phyloP scores from a whole-genome alignment of 2,888 invertebrate species.

The Standfussiana lucernea region DNA sequence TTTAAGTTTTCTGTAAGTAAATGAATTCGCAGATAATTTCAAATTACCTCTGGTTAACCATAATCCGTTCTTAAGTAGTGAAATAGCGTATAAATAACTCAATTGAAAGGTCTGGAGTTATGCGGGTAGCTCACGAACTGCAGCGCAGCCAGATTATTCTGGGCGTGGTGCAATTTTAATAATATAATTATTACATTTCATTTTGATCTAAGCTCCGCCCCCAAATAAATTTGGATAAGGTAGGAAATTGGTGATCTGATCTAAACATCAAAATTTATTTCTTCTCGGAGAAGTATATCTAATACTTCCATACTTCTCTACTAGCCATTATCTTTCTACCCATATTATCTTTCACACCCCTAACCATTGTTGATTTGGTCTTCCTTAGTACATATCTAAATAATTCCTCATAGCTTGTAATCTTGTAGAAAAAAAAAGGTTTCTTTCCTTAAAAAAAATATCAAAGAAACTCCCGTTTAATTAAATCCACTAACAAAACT shows the following conservation, averaged over 20 bases:
- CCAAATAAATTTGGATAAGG: neutral
- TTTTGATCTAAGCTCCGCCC: neutral
- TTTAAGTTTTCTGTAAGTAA: conserved; percentile 8
- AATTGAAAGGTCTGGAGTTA: conserved; percentile 80
- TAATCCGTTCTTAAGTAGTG: conserved; percentile 77
- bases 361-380: neutral
- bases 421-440: neutral
- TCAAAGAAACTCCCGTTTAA: neutral
- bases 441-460: neutral
- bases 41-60: conserved; percentile 71
- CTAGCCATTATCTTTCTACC: neutral
- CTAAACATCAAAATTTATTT: neutral
- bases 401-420: neutral
- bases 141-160: conserved; percentile 60
- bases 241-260: neutral
- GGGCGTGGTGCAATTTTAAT: conserved; percentile 56
- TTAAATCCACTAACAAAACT: conserved; percentile 23
- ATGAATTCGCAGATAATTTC: conserved; percentile 41
- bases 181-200: neutral
- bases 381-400: neutral
- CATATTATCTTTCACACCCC: neutral
- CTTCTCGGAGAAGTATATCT: neutral
- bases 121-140: conserved; percentile 79
- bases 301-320: neutral
- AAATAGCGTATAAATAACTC: conserved; percentile 86